Base-by-base conservation (phyloP, 2,888 invertebrate species). In the Acholoe squamosa region DNA sequence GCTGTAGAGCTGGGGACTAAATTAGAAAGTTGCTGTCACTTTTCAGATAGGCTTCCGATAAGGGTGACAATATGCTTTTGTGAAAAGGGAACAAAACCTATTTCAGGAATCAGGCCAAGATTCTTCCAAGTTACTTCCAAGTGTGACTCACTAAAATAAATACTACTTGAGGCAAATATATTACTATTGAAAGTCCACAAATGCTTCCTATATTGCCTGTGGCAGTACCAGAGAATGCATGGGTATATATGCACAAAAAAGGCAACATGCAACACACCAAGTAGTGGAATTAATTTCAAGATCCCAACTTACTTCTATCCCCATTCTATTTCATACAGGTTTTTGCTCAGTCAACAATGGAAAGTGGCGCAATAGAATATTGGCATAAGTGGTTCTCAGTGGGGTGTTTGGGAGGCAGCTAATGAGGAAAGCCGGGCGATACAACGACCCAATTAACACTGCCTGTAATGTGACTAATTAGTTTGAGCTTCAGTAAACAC, bases 391-490 rank as follows among this genome's bases (percentile, higher is more conserved):
- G 25, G 76, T 31, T 28, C 16, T 25, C 7, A 76, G 76, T 3
- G 71, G 76, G 54, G 54, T 28, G 54, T 54, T 86, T 28, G 54
- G 54, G 52, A 52, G 16, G 52, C 33, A 16, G 52, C 86, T 86
- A 86, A 86, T 86, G 86, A 86, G 86, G 28, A 52, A 52, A 56
- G 25, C 54, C 33, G 28, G 52, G 52, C 52, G 43, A 43, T 54
- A 86, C 86, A 86, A 56, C 54, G 28, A 54, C 54, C 86, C 56
- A 86, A 86, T 86, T 86, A 86, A 28, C 19, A 19, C 31, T 28
- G 31, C 19, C 31, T 28, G 28, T 86, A 86, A 86, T 86, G 52
- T 86, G 86, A 52, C 86, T 86, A 86, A 86, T 86, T 86, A 86
- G 86, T 86, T 54, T 28, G 10, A 52, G 86, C 86, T 54, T 86